Evolutionary conservation across 30 jellyfish, hydroid and myxozoan species (phyloP).

Genomic region (Nemopilema nomurai): DNA sequence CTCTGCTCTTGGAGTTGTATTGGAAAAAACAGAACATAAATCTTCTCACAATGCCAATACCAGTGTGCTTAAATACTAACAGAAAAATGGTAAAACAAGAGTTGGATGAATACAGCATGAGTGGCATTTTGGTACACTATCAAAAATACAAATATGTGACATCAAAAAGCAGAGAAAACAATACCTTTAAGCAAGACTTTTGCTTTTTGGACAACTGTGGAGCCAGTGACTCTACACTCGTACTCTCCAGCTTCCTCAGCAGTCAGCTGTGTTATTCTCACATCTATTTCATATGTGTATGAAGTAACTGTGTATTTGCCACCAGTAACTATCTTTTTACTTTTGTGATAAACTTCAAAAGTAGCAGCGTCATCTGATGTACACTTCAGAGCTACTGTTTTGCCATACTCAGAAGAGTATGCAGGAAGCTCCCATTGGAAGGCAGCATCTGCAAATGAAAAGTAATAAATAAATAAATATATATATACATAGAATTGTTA

Average conservation of each 20-base stretch:
- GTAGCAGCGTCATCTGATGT: neutral
- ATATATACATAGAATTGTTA: too few species aligned
- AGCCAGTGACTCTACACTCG: neutral
- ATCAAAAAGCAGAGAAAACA: neutral
- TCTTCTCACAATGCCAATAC: too few species aligned
- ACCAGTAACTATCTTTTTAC: neutral
- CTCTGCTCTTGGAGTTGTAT: too few species aligned
- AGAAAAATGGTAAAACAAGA: too few species aligned
- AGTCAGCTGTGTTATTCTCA: neutral
- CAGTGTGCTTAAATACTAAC: too few species aligned
- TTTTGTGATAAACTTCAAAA: neutral
- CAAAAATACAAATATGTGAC: too few species aligned
- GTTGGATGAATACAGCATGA: too few species aligned
- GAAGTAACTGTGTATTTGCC: neutral
- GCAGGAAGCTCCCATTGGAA: neutral
- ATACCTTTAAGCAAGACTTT: neutral
- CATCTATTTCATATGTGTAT: neutral
- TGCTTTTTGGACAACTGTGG: neutral
- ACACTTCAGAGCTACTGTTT: neutral
- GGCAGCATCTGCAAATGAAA: neutral
- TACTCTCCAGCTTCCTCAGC: neutral
- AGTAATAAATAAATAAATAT: too few species aligned
- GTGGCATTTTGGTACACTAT: too few species aligned
- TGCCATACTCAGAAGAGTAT: neutral
- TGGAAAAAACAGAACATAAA: too few species aligned